A percentile compares a stretch with the other conserved stretches of the same genome.
These are phyloP conservation scores for Eurytoma adleriae DNA, from an alignment of 2,888 invertebrate species.

Conservation along the genomic window DNA sequence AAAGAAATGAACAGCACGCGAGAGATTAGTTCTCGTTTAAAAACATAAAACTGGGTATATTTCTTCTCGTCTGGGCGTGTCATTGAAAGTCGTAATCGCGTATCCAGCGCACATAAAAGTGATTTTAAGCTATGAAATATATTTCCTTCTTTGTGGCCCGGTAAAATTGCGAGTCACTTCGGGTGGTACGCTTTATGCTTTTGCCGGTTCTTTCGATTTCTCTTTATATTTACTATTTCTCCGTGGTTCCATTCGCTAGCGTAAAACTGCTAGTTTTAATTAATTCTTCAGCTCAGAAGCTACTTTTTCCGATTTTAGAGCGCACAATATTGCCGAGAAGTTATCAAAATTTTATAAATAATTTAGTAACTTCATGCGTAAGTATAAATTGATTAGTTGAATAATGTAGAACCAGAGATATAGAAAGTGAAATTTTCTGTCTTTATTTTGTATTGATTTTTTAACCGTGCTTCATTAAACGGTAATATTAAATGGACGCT, in stretches of 20 bases:
- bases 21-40: constrained; percentile 63
- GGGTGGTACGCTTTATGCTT: not conserved
- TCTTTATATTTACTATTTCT: constrained; percentile 11
- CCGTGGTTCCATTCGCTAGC: not conserved
- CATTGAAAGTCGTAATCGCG: constrained; percentile 67
- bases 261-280: not conserved
- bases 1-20: constrained; percentile 50
- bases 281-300: no score
- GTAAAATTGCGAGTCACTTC: constrained; percentile 22
- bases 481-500: no score
- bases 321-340: no score
- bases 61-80: constrained; percentile 61
- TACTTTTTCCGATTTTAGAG: no score
- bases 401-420: no score
- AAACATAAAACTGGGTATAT: constrained; percentile 59
- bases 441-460: no score
- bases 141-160: constrained; percentile 58
- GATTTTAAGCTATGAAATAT: constrained; percentile 70
- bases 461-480: no score
- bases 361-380: no score
- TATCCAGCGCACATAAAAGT: constrained; percentile 68
- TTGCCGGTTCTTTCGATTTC: constrained; percentile 13
- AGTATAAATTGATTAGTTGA: no score
- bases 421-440: no score
- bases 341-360: no score